Evolutionary conservation across 2,797 vertebrate genomes (phyloP), one percentile per base, ranked within the genome.

Genomic region (Takifugu rubripes): DNA sequence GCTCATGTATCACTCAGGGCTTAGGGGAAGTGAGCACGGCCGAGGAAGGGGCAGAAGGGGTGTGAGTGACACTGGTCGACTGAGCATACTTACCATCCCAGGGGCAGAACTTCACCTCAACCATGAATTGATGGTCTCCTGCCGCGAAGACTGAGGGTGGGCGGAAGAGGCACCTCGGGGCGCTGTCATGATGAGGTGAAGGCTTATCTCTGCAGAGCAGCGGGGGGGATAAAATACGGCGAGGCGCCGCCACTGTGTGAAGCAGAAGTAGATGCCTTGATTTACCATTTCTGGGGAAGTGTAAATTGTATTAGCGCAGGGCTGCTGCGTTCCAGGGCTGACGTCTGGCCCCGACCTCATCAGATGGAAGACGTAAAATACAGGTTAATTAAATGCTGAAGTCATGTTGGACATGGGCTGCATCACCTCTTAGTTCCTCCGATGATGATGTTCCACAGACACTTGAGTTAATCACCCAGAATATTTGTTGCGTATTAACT

Each of bases 31-130:
- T 73, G 71, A 77, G 83, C 64, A 59, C 47, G 74, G 77, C 51
- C 15, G 75, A 58, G 68, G 69, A 72, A 57, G 70, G 62, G 70
- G 77, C 64, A 70, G 72, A 65, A 61, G 66, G 81, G 63, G 66
- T 60, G 66, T 84, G 86, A 90, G 65, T 87, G 87, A 83, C 88
- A 90, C 75, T 80, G 82, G 57, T 84, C 59, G 83, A 84, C 85
- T 89, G 81, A 84, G 77, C 87, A 72, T 83, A 75, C 46, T 78
- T 81, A 78, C 74, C 64, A 72, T 68, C 80, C 84, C 79, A 65
- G 75, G 70, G 86, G 79, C 62, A 77, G 56, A 83, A 85, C 78
- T 82, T 84, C 75, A 86, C 79, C 84, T 87, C 82, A 71, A 80
- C 83, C 82, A 74, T 86, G 81, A 88, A 85, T 84, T 84, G 84